Percentiles rank a stretch among this genome's conserved stretches.
Conservation (phyloP, 2,113 vertebrate species). For the Rutilus rutilus region DNA sequence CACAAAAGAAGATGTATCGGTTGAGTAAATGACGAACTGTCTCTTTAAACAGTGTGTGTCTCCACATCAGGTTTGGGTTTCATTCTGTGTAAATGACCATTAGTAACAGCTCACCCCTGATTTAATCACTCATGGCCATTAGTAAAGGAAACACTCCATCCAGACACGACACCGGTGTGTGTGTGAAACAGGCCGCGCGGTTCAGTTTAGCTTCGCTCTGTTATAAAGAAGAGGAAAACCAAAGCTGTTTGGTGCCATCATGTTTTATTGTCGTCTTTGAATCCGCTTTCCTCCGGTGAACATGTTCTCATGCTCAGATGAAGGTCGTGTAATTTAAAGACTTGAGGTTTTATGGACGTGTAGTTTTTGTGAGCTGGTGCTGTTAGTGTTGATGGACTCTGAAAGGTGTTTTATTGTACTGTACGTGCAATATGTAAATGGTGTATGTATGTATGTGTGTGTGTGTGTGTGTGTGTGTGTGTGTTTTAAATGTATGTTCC, state of each 20-base stretch:
- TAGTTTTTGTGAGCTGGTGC: slow-evolving; percentile 15
- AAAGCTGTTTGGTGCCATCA: neutral
- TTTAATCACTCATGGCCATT: neutral
- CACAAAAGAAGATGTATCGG: too few species aligned
- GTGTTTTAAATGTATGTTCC: slow-evolving; percentile 57
- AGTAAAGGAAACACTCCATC: neutral
- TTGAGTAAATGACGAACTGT: too few species aligned
- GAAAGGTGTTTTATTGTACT: slow-evolving; percentile 6
- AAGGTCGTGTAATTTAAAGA: neutral
- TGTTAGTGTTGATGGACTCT: neutral
- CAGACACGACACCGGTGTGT: neutral
- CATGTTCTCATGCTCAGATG: neutral
- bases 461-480: slow-evolving; percentile 50
- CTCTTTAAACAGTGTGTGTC: too few species aligned
- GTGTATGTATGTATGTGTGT: slow-evolving; percentile 51
- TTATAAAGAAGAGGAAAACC: slow-evolving; percentile 2
- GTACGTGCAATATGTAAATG: neutral
- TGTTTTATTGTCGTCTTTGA: neutral
- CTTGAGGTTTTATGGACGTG: neutral
- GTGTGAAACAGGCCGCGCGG: neutral
- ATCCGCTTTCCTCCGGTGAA: neutral
- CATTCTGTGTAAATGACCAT: too few species aligned
- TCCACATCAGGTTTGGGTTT: too few species aligned
- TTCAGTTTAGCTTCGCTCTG: neutral
- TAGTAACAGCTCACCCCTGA: neutral